phyloP scores from a whole-genome alignment of 2,113 vertebrate species.

The Guaruba guarouba region DNA sequence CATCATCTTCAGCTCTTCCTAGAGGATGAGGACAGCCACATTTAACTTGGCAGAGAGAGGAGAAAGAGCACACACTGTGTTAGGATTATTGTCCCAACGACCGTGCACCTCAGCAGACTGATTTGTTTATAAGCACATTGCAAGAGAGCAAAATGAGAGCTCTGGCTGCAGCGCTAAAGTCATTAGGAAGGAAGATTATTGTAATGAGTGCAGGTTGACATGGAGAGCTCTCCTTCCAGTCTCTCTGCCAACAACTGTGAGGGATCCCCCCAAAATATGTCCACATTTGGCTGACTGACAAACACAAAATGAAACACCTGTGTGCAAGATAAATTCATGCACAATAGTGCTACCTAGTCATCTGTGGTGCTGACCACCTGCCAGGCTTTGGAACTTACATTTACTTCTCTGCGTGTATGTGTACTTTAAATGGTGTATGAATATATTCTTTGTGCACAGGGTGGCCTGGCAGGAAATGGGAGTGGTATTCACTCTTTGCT shows the following conservation, averaged over 20 bases:
- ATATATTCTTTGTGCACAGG: background rate
- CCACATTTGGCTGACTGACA: background rate
- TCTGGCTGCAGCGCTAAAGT: background rate
- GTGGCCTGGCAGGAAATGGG: background rate
- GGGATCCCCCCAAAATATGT: background rate
- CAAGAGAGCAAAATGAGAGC: background rate
- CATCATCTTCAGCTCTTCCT: background rate
- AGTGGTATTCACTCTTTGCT: background rate
- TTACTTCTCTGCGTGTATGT: background rate
- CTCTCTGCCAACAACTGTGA: background rate
- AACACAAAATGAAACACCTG: conserved; percentile 40
- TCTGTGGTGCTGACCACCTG: background rate
- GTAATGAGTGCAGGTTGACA: background rate
- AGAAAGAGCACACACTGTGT: background rate
- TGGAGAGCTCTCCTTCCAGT: background rate
- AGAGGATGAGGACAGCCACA: background rate
- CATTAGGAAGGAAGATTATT: background rate
- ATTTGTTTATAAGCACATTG: background rate
- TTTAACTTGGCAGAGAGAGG: background rate
- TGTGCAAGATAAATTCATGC: background rate
- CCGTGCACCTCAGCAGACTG: background rate
- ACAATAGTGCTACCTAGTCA: background rate
- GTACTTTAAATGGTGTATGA: background rate
- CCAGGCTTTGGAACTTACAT: background rate
- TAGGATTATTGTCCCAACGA: background rate